These are phyloP conservation scores for Steinernema khuongi DNA, from an alignment of 1,140 invertebrate species.

Conservation along the genomic window DNA sequence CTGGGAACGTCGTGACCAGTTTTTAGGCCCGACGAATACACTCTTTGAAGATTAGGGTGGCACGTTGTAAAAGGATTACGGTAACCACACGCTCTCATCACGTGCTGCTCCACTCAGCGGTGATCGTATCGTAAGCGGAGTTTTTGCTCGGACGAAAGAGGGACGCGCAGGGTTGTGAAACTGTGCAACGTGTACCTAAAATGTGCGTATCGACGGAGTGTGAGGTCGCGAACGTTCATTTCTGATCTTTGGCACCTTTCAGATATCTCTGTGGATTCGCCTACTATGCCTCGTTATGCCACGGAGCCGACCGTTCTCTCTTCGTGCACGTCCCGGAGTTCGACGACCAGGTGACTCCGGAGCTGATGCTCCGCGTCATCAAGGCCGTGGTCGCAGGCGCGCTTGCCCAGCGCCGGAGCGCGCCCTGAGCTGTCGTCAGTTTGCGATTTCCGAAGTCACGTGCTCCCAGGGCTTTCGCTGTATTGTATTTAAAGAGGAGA, in stretches of 20 bases:
- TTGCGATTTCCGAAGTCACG: not conserved
- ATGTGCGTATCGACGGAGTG: not conserved
- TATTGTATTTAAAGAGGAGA: not conserved
- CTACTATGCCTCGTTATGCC: constrained; percentile 1
- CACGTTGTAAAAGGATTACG: too few relatives aligned
- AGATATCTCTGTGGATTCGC: constrained; percentile 9
- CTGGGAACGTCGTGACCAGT: too few relatives aligned
- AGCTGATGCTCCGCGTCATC: not conserved
- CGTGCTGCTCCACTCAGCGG: too few relatives aligned
- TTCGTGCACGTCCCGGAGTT: constrained; percentile 4
- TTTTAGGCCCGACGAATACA: too few relatives aligned
- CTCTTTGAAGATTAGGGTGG: too few relatives aligned
- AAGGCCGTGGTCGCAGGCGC: not conserved
- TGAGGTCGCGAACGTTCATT: not conserved
- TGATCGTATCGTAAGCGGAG: too few relatives aligned
- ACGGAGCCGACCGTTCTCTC: not conserved
- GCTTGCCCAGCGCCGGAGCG: not conserved
- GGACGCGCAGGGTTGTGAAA: too few relatives aligned
- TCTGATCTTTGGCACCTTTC: not conserved
- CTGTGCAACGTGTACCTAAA: not conserved
- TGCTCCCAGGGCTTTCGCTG: not conserved
- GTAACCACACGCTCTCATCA: too few relatives aligned
- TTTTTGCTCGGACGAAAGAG: too few relatives aligned
- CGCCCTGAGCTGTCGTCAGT: not conserved
- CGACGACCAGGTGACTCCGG: constrained; percentile 5